phyloP scores from a whole-genome alignment of 2,113 vertebrate genomes.

The Pleuronectes platessa region DNA sequence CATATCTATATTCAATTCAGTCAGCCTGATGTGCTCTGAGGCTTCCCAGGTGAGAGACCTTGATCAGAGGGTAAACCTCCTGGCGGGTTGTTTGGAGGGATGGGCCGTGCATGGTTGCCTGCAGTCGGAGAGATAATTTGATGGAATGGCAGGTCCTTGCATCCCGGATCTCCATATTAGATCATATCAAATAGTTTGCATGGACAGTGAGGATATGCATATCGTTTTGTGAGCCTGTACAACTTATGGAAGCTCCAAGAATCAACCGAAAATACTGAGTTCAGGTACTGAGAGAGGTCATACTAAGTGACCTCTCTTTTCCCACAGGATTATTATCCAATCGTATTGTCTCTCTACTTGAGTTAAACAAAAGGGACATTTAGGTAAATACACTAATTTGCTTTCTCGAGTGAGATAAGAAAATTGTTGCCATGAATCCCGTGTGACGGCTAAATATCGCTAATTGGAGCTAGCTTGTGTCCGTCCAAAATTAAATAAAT shows the following conservation, averaged over 20 bases:
- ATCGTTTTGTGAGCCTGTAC: not conserved
- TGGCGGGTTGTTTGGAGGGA: slow-evolving; percentile 30
- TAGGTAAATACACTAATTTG: too few species aligned
- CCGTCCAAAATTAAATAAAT: too few species aligned
- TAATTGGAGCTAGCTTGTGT: too few species aligned
- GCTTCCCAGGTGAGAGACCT: slow-evolving; percentile 74
- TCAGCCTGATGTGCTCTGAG: slow-evolving; percentile 48
- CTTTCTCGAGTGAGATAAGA: too few species aligned
- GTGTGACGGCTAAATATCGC: too few species aligned
- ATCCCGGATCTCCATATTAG: slow-evolving; percentile 7
- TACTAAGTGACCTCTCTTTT: not conserved
- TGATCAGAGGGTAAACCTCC: slow-evolving; percentile 68
- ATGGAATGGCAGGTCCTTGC: slow-evolving; percentile 23
- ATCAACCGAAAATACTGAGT: not conserved
- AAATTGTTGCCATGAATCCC: too few species aligned
- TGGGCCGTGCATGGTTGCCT: slow-evolving; percentile 29
- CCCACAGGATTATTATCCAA: not conserved
- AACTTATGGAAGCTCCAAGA: not conserved
- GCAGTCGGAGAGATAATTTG: slow-evolving; percentile 40
- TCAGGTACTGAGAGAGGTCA: too few species aligned
- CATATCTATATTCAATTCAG: slow-evolving; percentile 69
- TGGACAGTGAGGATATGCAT: not conserved
- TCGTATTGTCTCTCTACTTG: not conserved
- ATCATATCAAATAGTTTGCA: not conserved
- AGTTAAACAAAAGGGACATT: not conserved